Percentiles rank a stretch among this genome's conserved stretches.
phyloP scores from a whole-genome alignment of 2,888 invertebrate species.

The Drosophila putrida region DNA sequence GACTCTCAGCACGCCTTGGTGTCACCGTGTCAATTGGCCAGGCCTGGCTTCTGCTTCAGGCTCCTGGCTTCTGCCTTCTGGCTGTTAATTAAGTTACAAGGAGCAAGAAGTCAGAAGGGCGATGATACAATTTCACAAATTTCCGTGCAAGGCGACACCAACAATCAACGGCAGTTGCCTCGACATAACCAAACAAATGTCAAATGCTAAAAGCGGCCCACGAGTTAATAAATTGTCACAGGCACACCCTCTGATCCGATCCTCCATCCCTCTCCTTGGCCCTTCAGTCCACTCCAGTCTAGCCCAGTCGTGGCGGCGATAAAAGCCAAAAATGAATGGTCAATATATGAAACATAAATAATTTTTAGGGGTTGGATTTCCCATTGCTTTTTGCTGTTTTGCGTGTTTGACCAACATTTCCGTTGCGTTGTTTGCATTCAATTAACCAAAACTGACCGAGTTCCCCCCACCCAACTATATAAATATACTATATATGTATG shows the following conservation, averaged over 20 bases:
- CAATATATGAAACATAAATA: slow-evolving; percentile 78
- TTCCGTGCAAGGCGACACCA: slow-evolving; percentile 80
- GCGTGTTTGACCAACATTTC: slow-evolving; percentile 77
- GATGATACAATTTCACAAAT: slow-evolving; percentile 78
- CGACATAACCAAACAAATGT: slow-evolving; percentile 69
- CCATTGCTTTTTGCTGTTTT: slow-evolving; percentile 43
- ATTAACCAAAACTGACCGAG: slow-evolving; percentile 78
- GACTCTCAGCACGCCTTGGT: slow-evolving; percentile 49
- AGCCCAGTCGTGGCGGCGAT: slow-evolving; percentile 59
- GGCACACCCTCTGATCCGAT: slow-evolving; percentile 59
- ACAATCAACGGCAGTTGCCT: slow-evolving; percentile 61
- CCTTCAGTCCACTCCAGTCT: background rate
- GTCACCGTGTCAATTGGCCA: slow-evolving; percentile 78
- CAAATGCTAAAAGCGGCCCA: slow-evolving; percentile 67
- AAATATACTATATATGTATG: background rate
- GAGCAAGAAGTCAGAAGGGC: slow-evolving; percentile 25
- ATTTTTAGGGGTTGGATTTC: slow-evolving; percentile 74
- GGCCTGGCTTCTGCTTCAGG: slow-evolving; percentile 14
- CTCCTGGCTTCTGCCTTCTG: slow-evolving; percentile 7
- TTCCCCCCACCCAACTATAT: background rate
- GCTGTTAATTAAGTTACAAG: slow-evolving; percentile 74
- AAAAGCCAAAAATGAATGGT: slow-evolving; percentile 81
- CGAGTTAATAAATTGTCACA: slow-evolving; percentile 74
- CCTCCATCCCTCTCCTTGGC: background rate
- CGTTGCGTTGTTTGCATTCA: slow-evolving; percentile 75